Base-by-base conservation (phyloP, 2,888 invertebrate species). In the Eupithecia vulgata region DNA sequence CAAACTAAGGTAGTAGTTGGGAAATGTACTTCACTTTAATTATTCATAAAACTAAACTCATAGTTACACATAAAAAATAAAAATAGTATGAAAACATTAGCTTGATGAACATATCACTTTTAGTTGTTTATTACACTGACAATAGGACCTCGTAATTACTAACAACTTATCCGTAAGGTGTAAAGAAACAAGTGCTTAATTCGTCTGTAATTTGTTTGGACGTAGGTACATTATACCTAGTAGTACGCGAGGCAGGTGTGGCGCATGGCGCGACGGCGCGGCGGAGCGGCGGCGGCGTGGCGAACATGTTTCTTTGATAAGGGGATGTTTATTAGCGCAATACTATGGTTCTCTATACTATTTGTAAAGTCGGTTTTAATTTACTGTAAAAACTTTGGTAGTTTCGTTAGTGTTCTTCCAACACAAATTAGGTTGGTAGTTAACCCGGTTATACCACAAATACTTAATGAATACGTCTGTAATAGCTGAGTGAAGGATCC, bases 171-270 rank as follows among this genome's bases (percentile, higher is more conserved):
- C 37, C 21, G 40, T 42, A 65, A 70, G 70, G 70, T 70, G 62
- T 70, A 70, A 35, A 69, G 34, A 5, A 61, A 34, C 62, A 70
- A 45, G 62, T 25, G 40, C 21, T n/a, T 61, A 69, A 48, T 70
- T 48, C 34, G 45, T 34, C 12, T 42, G 62, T 67, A 61, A 71
- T 71, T 71, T 40, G 67, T 59, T 62, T 69, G 25, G 30, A 45
- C 40, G 61, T 37, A 45, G 30, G 61, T 37, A 62, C 48, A 52
- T 45, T 21, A 35, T n/a, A n/a, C n/a, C n/a, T n/a, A n/a, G n/a
- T n/a, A 40, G 30, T 40, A 17, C 34, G 59, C 17, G 64, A n/a
- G 48, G 52, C 71, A 72, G 71, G 67, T 72, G 71, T 21, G 30
- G 30, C 30, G n/a, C n/a, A n/a, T n/a, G n/a, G n/a, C n/a, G n/a